phyloP scores from a whole-genome alignment of 2,797 vertebrate genomes.

The Bothrops alternatus region DNA sequence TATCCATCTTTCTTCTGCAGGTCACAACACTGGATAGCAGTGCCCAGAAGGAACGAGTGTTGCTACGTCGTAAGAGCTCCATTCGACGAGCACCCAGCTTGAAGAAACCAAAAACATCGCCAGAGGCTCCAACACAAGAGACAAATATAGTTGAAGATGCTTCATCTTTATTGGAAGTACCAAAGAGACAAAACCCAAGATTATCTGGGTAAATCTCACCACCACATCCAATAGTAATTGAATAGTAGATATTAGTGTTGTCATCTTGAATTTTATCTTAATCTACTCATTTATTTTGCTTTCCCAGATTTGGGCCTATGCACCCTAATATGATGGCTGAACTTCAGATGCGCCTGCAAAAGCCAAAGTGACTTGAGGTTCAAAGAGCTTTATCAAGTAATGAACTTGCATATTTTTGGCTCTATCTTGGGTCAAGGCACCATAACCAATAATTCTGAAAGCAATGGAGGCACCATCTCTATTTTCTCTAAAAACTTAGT shows the following conservation, averaged over 20 bases:
- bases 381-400: background rate
- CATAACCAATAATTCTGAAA: background rate
- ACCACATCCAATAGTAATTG: background rate
- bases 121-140: background rate
- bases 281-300: background rate
- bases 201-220: constrained; percentile 15
- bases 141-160: background rate
- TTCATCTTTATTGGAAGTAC: background rate
- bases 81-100: constrained; percentile 22
- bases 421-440: background rate
- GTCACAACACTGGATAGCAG: constrained; percentile 1
- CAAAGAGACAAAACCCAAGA: background rate
- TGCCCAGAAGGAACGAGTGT: constrained; percentile 25
- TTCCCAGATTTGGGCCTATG: constrained; percentile 23
- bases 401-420: background rate
- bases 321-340: constrained; percentile 32
- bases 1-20: background rate
- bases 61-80: constrained; percentile 27
- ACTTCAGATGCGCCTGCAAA: constrained; percentile 21
- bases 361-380: background rate
- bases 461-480: background rate
- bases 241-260: background rate
- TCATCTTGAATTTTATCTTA: background rate
- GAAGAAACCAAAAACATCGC: background rate
- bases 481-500: background rate